Evolutionary conservation across 2,797 vertebrate species (phyloP), one percentile per base, ranked within the genome.

Genomic region (Florisuga fusca): DNA sequence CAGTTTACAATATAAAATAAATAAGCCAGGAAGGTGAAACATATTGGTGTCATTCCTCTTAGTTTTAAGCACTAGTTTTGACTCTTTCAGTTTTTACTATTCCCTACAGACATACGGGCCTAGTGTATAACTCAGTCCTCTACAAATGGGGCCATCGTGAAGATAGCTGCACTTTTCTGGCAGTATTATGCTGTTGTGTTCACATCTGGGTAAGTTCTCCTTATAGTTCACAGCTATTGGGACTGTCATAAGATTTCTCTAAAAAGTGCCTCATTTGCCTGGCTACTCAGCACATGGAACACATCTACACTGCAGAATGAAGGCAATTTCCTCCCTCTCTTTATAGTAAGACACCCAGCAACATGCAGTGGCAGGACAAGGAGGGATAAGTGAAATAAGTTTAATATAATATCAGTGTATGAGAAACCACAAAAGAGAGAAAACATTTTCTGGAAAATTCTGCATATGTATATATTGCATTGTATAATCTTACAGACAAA

Each of bases 401-500:
- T 98, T 97, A 98, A 98, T 98, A 95, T 94, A 89, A 91, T 95
- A 97, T 97, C 80, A 92, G 96, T 91, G 95, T 92, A 96, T 95
- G 95, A 96, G 93, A 97, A 97, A 96, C 88, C 94, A 97, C 95
- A 91, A 93, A 91, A 92, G 80, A 91, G 94, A 96, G 95, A 84
- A 94, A 89, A 89, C 12, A 5, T 85, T 98, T 97, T 96, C 95
- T 97, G 97, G 97, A 98, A 98, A 98, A 98, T 98, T 98, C 98
- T 97, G 96, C 94, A 77, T 97, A 98, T 96, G 92, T 97, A 95
- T 98, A 72, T 98, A 98, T 98, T 98, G 98, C 98, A 97, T 98
- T 97, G 97, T 98, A 98, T 97, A 98, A 97, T 98, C 98, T 98
- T 98, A 98, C 98, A 98, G 98, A 98, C 98, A 98, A 98, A 98